Base-by-base conservation (phyloP, 2,888 invertebrate genomes). In the Pantelozetes paolii region DNA sequence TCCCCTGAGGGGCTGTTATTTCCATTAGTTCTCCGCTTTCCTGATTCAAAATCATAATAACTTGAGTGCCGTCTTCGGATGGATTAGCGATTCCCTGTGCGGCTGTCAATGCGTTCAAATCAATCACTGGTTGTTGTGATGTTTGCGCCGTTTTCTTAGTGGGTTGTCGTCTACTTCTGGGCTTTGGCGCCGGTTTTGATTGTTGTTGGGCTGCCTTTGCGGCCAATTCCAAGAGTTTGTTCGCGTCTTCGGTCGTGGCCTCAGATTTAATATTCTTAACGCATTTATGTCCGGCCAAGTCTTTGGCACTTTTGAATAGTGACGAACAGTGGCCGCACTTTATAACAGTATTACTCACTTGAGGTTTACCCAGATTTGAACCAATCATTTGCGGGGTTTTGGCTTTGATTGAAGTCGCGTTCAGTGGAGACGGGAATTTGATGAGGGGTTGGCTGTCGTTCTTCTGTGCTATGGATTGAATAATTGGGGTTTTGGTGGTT, bases 271-370 rank as follows among this genome's bases (percentile, higher is more conserved):
- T n/a, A n/a, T n/a, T n/a, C 23, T 50, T 50, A 11, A 54, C 71
- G 45, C 73, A 73, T 28, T 64, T 64, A 67, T 73, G 73, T 26
- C 64, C 48, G 73, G 48, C 67, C 64, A 73, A 67, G 40, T 73
- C 73, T 67, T 67, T 73, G 45, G 73, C 32, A 11, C 32, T 50
- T 15, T 45, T 20, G 77, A 78, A 67, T 76, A 78, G n/a, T 76
- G 71, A 26, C 77, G 57, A 23, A 75, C 84, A 20, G 91, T 90
- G 0, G 91, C 89, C 15, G 89, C 74, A 74, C 48, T 74, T 70
- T 28, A 74, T 74, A n/a, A 71, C 45, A 40, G 54, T 74, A 13
- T 30, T 36, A 23, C 57, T 42, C 45, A 69, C 69, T 45, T 69
- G 69, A 69, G 69, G 69, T 28, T 15, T 3, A 18, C 28, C 45